Evolutionary conservation across 37 sponge, comb jelly and placozoan genomes (phyloP).

Genomic region (Mnemiopsis leidyi): DNA sequence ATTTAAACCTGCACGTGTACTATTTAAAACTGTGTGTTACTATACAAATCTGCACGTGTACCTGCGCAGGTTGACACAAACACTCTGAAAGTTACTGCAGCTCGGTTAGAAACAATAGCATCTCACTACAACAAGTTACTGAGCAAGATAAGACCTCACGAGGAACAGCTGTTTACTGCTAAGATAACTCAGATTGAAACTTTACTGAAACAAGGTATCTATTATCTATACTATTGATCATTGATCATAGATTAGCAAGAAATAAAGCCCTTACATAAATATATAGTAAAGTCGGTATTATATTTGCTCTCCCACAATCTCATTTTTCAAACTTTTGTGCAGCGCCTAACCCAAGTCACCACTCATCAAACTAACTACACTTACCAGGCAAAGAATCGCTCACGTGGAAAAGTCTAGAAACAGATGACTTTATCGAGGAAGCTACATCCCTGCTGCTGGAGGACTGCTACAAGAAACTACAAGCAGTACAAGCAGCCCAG

Average conservation of each 20-base stretch:
- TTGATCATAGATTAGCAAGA: too few species aligned
- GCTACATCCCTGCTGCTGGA: slow-evolving; percentile 64
- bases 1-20: too few species aligned
- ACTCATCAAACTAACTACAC: too few species aligned
- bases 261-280: too few species aligned
- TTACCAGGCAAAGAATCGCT: slow-evolving; percentile 47
- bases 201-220: slow-evolving; percentile 6
- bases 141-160: slow-evolving; percentile 22
- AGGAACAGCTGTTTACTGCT: slow-evolving; percentile 52
- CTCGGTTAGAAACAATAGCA: slow-evolving; percentile 38
- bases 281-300: too few species aligned
- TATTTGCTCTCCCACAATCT: too few species aligned
- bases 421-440: slow-evolving; percentile 68
- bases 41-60: too few species aligned
- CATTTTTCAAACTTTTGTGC: too few species aligned
- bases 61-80: slow-evolving; percentile 65
- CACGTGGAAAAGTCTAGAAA: slow-evolving; percentile 67
- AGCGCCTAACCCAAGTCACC: too few species aligned
- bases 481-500: slow-evolving; percentile 58
- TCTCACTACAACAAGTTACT: slow-evolving; percentile 51
- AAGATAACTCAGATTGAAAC: slow-evolving; percentile 60
- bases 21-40: too few species aligned
- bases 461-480: slow-evolving; percentile 63
- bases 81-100: slow-evolving; percentile 60
- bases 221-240: too few species aligned